Evolutionary conservation across 1,140 invertebrate species (phyloP), one percentile per base, ranked within the genome.

Genomic region (fruit fly (Drosophila melanogaster)): DNA sequence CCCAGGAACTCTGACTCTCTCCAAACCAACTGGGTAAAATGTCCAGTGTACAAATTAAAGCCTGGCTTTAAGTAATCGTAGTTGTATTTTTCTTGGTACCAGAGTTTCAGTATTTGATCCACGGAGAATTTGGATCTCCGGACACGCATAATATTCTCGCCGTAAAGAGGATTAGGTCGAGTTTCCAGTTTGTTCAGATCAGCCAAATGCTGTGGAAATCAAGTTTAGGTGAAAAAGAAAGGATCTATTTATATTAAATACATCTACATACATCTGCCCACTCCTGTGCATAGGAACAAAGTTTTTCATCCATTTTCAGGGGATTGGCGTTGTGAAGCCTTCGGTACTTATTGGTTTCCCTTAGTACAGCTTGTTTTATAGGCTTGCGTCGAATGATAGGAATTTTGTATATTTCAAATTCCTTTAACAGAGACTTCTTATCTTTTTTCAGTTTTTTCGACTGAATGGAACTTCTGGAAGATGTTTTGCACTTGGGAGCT

Each of bases 21-120:
- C 96, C 96, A 97, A 1, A 96, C 93, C 10, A 96, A 93, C 91
- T 96, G 95, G 0, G 95, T 94, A 57, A 96, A 96, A 65, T 96
- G 95, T 70, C 95, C 94, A 92, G 87, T 92, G 4, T 80, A 86
- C 11, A 62, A 56, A 12, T 49, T 40, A 50, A 90, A 90, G 0
- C 65, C 53, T 3, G 86, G 60, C 8, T 85, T 75, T 40, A 81
- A 84, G 76, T 93, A 94, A 77, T 93, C 93, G 77, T 94, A 92
- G n/a, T 93, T 90, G 70, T 94, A 94, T 12, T 93, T 93, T 77
- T 95, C 94, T 8, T 94, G 93, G 67, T 95, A 95, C 94, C 95
- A 95, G 73, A 93, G 94, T 2, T 94, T 94, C 30, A 74, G 15
- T 10, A 77, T 10, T n/a, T 24, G 30, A 3, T 65, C 22, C 4